These are phyloP conservation scores for Ctena decussata DNA, from an alignment of 2,888 invertebrate species.

Conservation along the genomic window DNA sequence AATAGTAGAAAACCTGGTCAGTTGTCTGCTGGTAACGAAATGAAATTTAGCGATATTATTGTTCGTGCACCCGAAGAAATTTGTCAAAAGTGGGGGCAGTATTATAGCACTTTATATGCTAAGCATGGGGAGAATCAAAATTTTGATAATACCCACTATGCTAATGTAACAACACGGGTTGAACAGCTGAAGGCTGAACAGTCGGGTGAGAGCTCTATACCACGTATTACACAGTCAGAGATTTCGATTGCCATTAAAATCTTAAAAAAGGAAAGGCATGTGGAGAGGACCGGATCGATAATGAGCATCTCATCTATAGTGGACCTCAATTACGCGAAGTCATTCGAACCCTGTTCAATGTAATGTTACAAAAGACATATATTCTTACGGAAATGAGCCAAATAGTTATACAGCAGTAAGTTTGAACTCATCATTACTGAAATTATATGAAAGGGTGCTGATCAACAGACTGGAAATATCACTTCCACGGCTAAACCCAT, in stretches of 20 bases:
- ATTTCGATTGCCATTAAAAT: too few relatives aligned
- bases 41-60: background rate
- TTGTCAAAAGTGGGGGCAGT: background rate
- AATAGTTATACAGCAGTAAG: conserved; percentile 17
- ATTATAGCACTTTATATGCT: background rate
- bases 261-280: background rate
- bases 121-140: background rate
- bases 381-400: background rate
- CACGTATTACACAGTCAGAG: background rate
- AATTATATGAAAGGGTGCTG: conserved; percentile 4
- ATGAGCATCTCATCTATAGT: background rate
- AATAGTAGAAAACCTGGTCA: background rate
- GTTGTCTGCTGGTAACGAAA: background rate
- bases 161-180: background rate
- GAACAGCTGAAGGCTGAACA: background rate
- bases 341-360: background rate
- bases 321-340: background rate
- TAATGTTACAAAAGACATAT: background rate
- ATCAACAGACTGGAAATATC: background rate
- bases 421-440: background rate
- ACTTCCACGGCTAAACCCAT: background rate
- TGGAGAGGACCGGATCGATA: background rate
- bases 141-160: background rate
- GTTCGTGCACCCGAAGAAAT: background rate
- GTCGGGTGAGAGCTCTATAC: background rate